These are phyloP conservation scores for Motacilla tschutschensis DNA, from an alignment of 2,113 vertebrate species.

Conservation along the genomic window DNA sequence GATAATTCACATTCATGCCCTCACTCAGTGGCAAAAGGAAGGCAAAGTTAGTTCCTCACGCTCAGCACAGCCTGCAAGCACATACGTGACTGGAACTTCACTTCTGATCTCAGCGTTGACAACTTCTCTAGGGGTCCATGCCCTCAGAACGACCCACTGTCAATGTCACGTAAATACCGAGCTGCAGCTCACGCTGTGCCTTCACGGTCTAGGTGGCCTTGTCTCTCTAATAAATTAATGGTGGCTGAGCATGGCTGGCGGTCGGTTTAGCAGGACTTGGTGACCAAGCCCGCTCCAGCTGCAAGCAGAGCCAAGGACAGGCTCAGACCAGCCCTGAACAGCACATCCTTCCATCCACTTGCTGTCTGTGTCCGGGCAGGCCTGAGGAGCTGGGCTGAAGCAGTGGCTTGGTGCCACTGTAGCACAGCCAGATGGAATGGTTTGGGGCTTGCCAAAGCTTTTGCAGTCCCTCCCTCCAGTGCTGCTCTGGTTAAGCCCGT, in stretches of 20 bases:
- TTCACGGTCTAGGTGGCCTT: rapidly evolving
- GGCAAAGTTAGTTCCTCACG: background rate
- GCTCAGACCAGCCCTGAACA: background rate
- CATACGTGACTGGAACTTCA: background rate
- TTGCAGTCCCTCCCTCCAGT: background rate
- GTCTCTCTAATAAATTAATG: background rate
- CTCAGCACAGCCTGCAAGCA: background rate
- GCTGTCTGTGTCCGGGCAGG: rapidly evolving
- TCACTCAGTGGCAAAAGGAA: background rate
- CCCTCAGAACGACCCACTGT: background rate
- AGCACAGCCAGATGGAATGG: rapidly evolving
- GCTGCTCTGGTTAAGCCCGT: background rate
- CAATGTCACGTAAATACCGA: background rate
- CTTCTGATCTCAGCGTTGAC: background rate
- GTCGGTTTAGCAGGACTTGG: background rate
- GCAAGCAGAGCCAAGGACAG: background rate
- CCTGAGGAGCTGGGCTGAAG: background rate
- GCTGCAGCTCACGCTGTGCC: rapidly evolving
- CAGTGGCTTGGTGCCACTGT: rapidly evolving
- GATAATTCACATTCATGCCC: background rate
- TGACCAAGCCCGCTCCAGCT: rapidly evolving
- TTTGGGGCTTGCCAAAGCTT: background rate
- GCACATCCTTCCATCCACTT: rapidly evolving
- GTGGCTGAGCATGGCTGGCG: background rate
- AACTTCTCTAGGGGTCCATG: background rate